Percentiles rank a stretch among this genome's conserved stretches.
Conservation (phyloP, 2,797 vertebrate genomes). For the Miichthys miiuy region DNA sequence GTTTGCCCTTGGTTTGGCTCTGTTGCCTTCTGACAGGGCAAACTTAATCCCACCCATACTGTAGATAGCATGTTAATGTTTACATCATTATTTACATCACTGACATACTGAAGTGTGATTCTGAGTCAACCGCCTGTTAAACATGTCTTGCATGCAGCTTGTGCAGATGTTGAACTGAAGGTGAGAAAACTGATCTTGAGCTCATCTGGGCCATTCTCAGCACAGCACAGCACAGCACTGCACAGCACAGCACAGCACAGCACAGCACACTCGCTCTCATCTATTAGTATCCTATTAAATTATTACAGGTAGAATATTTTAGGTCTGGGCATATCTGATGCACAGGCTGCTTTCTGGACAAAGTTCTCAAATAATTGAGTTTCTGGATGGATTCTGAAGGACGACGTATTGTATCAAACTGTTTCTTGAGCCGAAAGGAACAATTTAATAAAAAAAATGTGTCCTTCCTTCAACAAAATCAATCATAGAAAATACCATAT, state of each 20-base stretch:
- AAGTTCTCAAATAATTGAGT: slow-evolving; percentile 3
- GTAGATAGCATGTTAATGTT: too few species aligned
- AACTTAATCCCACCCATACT: not conserved
- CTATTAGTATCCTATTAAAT: slow-evolving; percentile 30
- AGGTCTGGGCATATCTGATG: not conserved
- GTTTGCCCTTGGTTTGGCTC: not conserved
- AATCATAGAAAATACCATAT: slow-evolving; percentile 33
- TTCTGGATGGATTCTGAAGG: slow-evolving; percentile 32
- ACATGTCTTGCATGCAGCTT: not conserved
- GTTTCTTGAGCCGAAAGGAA: not conserved
- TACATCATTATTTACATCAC: not conserved
- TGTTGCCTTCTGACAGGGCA: not conserved
- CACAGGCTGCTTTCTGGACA: not conserved
- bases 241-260: slow-evolving; percentile 5
- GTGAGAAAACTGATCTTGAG: not conserved
- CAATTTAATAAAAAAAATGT: not conserved
- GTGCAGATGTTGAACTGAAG: not conserved
- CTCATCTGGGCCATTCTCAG: not conserved
- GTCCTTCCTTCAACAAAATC: slow-evolving; percentile 46
- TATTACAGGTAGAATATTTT: slow-evolving; percentile 34
- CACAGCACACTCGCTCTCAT: not conserved
- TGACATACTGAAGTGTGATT: not conserved
- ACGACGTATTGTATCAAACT: slow-evolving; percentile 28
- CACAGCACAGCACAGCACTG: too few species aligned
- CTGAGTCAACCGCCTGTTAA: not conserved